Evolutionary conservation across 2,113 vertebrate species (phyloP), one percentile per base, ranked within the genome.

Genomic region (Pterocles orientalis): DNA sequence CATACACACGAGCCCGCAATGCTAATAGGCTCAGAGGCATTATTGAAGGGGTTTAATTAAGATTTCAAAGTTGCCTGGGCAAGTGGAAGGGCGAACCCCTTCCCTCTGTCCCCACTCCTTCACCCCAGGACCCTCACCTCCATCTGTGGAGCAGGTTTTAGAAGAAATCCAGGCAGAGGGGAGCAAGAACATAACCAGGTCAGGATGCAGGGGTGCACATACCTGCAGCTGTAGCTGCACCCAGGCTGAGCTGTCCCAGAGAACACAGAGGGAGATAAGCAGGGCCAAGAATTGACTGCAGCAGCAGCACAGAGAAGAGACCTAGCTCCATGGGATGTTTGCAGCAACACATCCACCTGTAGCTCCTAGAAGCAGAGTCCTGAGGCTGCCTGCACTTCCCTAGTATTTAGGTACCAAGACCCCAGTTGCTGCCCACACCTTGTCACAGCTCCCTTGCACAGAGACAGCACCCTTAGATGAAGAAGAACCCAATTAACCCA

Each of bases 1-100:
- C 82, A 51, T 76, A 68, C 75, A 69, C 68, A 82, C n/a, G 7
- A 68, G 94, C 85, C 86, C 73, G 84, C 77, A 97, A 94, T 89
- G 73, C 92, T 88, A 94, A 96, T 92, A 66, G 51, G 78, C 89
- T 87, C 87, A 34, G 45, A 36, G 33, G 36, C 47, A 76, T 75
- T 65, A 69, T 1, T 33, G 33, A 58, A 26, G 47, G 61, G 31
- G n/a, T 29, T 82, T 31, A 66, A 80, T 62, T 2, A 68, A 45
- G 11, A 62, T 45, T 39, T 83, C 50, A 58, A 56, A 82, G 64
- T 16, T 61, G 41, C 29, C 24, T 24, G 17, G 20, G 26, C 86
- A 91, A 71, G 77, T 80, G 26, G 29, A 72, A 92, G 10, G 16
- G 8, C 9, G 14, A 66, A 39, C 1, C 18, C 24, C 19, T 62